A percentile compares a stretch with the other conserved stretches of the same genome.
Conservation (phyloP, 2,797 vertebrate species). For the Ataeniobius toweri region DNA sequence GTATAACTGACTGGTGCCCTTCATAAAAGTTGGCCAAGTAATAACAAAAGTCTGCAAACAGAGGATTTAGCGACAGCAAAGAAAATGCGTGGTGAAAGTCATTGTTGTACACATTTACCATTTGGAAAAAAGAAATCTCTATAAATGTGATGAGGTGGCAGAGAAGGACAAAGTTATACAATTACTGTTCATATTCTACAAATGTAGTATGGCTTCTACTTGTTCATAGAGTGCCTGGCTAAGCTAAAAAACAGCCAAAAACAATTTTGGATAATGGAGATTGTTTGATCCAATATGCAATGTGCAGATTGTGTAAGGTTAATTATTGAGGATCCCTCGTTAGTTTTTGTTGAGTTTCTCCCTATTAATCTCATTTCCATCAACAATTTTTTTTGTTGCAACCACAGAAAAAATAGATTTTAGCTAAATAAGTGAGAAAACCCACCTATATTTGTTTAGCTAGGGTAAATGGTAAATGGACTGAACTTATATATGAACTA, state of each 20-base stretch:
- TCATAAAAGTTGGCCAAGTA: constrained; percentile 53
- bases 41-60: constrained; percentile 33
- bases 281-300: background rate
- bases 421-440: background rate
- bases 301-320: background rate
- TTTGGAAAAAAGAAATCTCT: background rate
- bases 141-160: background rate
- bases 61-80: background rate
- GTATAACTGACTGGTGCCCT: constrained; percentile 51
- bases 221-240: background rate
- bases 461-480: no score
- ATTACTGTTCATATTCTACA: background rate
- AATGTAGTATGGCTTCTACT: background rate
- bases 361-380: background rate
- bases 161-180: background rate
- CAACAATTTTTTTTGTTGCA: background rate
- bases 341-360: background rate
- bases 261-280: no score
- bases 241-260: background rate
- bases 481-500: no score
- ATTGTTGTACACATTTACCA: background rate
- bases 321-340: background rate
- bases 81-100: background rate
- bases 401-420: background rate
- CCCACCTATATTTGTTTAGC: background rate